Base-by-base conservation (phyloP, 1,140 invertebrate genomes). In the Orussus abietinus region DNA sequence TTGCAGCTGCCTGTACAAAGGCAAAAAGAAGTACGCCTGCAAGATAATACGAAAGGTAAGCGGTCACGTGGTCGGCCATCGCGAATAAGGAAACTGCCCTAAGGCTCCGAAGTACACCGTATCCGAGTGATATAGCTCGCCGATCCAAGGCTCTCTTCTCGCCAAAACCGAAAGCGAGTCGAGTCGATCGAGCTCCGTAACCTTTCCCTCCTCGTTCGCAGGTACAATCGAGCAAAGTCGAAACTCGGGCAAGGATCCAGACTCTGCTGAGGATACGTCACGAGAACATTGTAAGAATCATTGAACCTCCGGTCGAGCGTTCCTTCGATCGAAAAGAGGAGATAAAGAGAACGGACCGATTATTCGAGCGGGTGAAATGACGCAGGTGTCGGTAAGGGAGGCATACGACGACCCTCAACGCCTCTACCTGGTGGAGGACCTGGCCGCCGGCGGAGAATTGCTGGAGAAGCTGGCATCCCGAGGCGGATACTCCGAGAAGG, bases 391-490 rank as follows among this genome's bases (percentile, higher is more conserved):
- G 5, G 51, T 61, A n/a, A 51, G 42, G 33, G 59, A 58, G 30
- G 56, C 49, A 11, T 61, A 56, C 36, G 57, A 64, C 28, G 59
- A 53, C 5, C 4, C 32, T 11, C 37, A 26, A 9, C 47, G 57
- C 36, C 31, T 62, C 3, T 56, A 54, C 31, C 36, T 64, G 17
- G 49, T 64, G n/a, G 42, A 47, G 33, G 59, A 62, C 29, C 37
- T 59, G 26, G 51, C 58, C 4, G 48, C 36, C 5, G 61, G 61
- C 25, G 74, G 74, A n/a, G 76, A 77, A 49, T 56, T 77, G 2
- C 76, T 77, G 57, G 76, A 77, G 51, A 62, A 75, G 41, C 75
- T 78, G 43, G 75, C 76, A 1, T 62, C 66, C 5, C 47, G 68
- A 26, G 75, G 74, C 1, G 64, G 57, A 38, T 77, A 77, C 56